Evolutionary conservation across 2,113 vertebrate genomes (phyloP), one percentile per base, ranked within the genome.

Genomic region (Pipa parva): DNA sequence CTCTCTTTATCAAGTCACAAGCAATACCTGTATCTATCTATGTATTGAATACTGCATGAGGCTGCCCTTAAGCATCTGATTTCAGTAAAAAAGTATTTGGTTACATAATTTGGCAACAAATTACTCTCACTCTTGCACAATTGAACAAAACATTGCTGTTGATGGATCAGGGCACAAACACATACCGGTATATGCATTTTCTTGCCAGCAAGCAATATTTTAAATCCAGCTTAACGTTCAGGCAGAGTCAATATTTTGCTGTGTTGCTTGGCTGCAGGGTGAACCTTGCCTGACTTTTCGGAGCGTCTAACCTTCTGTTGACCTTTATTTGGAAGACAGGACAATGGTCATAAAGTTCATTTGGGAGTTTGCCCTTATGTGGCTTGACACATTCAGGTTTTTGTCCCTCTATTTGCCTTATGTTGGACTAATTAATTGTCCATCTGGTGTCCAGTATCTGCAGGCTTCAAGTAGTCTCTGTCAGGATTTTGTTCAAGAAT

Each of bases 171-270:
- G 22, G 33, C 36, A 20, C 48, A 52, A 8, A 25, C 51, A 66
- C 18, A 69, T 25, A n/a, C n/a, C n/a, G n/a, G n/a, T n/a, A 69
- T 60, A 69, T 42, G 25, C 25, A 54, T 60, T 63, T 39, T 48
- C 29, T 36, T 70, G 58, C 66, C 49, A 70, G 33, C 46, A 54
- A 50, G 13, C 55, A 37, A 29, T 39, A 65, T 22, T 20, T 45
- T 39, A 52, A 29, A 54, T 61, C 33, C 48, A 21, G 46, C 36
- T n/a, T 27, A 22, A 52, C 27, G 22, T 24, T 25, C 12, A 42
- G 57, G 46, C 56, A 69, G 48, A 24, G 60, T 60, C 56, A 60
- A 60, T 69, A 60, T 69, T 69, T 28, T 58, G 54, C 28, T 68
- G 21, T 60, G 46, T 60, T 69, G 56, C 64, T 56, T 26, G 56